Conservation (phyloP, 2,888 invertebrate genomes). For the Drosophila lutescens region DNA sequence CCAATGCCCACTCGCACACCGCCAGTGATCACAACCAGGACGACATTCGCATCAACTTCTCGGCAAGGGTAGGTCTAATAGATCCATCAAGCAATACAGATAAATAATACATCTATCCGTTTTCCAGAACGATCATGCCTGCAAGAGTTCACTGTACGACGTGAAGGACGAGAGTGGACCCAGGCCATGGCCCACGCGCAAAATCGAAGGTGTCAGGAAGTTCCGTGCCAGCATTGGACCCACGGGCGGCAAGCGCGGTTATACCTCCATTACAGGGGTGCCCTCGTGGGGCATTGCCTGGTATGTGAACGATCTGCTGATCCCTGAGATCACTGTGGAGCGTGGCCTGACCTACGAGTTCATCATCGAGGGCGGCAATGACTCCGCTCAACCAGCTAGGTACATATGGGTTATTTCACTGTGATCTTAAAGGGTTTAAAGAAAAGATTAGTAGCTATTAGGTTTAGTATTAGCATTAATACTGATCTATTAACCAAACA, state of each 20-base stretch:
- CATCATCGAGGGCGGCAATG: conserved; percentile 93
- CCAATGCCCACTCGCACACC: conserved; percentile 90
- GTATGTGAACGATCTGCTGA: conserved; percentile 95
- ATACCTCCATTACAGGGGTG: conserved; percentile 91
- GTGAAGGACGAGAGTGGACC: conserved; percentile 87
- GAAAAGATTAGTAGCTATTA: too few relatives aligned
- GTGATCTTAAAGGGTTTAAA: too few relatives aligned
- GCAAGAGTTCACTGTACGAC: conserved; percentile 88
- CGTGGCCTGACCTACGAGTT: conserved; percentile 94
- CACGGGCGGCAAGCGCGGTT: conserved; percentile 92
- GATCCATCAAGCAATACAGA: not conserved
- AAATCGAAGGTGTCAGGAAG: conserved; percentile 87
- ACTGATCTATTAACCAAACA: too few relatives aligned
- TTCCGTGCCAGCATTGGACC: conserved; percentile 93
- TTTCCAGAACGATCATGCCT: conserved; percentile 89
- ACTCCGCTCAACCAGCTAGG: conserved; percentile 91
- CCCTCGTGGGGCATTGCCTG: conserved; percentile 96
- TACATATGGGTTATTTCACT: conserved; percentile 61
- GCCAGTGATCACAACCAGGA: conserved; percentile 84
- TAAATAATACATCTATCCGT: not conserved
- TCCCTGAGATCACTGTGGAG: conserved; percentile 95
- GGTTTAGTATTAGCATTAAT: too few relatives aligned
- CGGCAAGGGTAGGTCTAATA: conserved; percentile 85
- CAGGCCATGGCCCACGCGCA: conserved; percentile 89
- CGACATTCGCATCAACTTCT: conserved; percentile 92